A percentile compares a stretch with the other conserved stretches of the same genome.
Conservation (phyloP, 2,113 vertebrate species). For the Limnothrissa miodon region DNA sequence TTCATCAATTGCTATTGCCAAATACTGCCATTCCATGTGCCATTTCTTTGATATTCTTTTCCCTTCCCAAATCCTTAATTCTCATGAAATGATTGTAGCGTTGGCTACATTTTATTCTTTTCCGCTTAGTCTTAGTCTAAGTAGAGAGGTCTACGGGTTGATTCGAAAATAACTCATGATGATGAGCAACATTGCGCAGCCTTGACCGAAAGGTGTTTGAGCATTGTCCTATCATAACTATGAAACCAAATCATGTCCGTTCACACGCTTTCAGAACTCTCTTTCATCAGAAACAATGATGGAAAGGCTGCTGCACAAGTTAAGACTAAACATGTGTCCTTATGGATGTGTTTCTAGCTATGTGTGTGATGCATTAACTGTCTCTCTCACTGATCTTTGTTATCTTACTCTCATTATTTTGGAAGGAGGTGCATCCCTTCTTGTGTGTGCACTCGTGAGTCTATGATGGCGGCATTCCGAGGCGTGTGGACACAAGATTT, state of each 20-base stretch:
- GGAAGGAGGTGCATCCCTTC: constrained; percentile 81
- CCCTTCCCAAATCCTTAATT: neutral
- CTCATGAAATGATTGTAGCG: neutral
- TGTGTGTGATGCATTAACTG: too few relatives aligned
- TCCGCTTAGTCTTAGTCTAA: neutral
- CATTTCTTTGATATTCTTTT: neutral
- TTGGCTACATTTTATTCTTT: neutral
- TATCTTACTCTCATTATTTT: neutral
- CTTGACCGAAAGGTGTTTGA: neutral
- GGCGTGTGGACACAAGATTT: constrained; percentile 95
- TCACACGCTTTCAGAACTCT: too few relatives aligned
- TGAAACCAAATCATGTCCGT: too few relatives aligned
- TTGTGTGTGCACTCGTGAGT: constrained; percentile 70
- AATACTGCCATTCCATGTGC: too few relatives aligned
- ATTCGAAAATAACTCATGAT: neutral
- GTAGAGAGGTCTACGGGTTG: neutral
- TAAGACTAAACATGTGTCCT: too few relatives aligned
- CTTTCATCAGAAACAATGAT: too few relatives aligned
- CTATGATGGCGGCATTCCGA: constrained; percentile 90
- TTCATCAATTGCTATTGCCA: too few relatives aligned
- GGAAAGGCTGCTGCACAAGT: too few relatives aligned
- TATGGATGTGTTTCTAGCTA: too few relatives aligned
- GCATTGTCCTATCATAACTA: too few relatives aligned
- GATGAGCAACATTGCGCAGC: too few relatives aligned
- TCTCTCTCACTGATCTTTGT: neutral